phyloP scores from a whole-genome alignment of 2,797 vertebrate species.

The Saxicola maurus region DNA sequence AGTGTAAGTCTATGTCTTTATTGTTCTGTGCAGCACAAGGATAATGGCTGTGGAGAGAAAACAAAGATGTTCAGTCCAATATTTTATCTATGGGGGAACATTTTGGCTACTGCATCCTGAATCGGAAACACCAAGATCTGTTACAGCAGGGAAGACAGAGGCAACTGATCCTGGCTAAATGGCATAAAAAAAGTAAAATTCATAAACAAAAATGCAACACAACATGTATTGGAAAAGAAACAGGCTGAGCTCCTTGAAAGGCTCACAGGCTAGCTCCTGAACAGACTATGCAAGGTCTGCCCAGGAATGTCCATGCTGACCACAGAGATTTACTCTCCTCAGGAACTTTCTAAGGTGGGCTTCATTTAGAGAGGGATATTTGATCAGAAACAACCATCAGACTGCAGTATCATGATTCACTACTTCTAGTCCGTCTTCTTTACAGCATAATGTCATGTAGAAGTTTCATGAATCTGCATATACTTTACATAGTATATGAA shows the following conservation, averaged over 20 bases:
- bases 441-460: background rate
- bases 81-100: background rate
- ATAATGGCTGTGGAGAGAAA: background rate
- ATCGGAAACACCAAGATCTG: background rate
- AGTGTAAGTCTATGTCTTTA: background rate
- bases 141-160: background rate
- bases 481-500: too few relatives aligned
- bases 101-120: background rate
- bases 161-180: background rate
- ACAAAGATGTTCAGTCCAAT: background rate
- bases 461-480: background rate
- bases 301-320: background rate
- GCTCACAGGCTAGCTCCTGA: background rate
- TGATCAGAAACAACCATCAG: background rate
- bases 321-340: background rate
- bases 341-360: background rate
- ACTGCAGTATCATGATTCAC: background rate
- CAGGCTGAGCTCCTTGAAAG: background rate
- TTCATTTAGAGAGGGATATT: background rate
- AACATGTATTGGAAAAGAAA: background rate
- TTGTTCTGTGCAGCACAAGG: background rate
- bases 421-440: background rate
- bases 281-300: background rate
- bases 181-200: background rate
- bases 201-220: background rate